A percentile compares a stretch with the other conserved stretches of the same genome.
phyloP scores from a whole-genome alignment of 2,113 vertebrate genomes.

The Herpailurus yagouaroundi region DNA sequence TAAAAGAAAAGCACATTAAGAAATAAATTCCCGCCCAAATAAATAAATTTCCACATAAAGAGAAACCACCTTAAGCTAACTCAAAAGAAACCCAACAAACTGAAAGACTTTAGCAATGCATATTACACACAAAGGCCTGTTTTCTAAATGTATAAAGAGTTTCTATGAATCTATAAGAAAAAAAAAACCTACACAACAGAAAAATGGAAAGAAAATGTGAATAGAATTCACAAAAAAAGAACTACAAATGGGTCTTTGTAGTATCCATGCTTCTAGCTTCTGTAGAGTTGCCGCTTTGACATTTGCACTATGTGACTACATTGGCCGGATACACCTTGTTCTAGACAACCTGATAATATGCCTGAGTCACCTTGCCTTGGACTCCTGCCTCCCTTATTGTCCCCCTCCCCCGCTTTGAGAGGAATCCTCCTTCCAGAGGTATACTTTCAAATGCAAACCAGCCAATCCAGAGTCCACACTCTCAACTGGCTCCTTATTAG shows the following conservation, averaged over 20 bases:
- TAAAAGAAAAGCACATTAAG: neutral
- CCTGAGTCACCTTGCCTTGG: neutral
- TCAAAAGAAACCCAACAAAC: neutral
- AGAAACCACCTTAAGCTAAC: neutral
- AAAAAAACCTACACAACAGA: neutral
- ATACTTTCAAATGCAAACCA: neutral
- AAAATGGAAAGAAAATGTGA: neutral
- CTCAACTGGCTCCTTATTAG: neutral
- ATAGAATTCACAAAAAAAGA: neutral
- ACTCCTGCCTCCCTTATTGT: neutral
- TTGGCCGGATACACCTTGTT: neutral
- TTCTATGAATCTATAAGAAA: neutral
- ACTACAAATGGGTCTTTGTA: neutral
- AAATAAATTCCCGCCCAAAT: neutral
- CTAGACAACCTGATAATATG: neutral
- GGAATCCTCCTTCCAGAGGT: neutral
- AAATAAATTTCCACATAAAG: neutral
- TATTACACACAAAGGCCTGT: neutral
- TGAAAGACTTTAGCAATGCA: neutral
- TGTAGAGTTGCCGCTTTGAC: neutral
- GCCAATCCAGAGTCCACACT: neutral
- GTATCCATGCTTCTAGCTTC: neutral
- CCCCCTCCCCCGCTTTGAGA: neutral
- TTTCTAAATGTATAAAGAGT: neutral
- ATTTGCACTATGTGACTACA: neutral